phyloP scores from a whole-genome alignment of 2,888 invertebrate genomes.

The Gisinianus flammeolus region DNA sequence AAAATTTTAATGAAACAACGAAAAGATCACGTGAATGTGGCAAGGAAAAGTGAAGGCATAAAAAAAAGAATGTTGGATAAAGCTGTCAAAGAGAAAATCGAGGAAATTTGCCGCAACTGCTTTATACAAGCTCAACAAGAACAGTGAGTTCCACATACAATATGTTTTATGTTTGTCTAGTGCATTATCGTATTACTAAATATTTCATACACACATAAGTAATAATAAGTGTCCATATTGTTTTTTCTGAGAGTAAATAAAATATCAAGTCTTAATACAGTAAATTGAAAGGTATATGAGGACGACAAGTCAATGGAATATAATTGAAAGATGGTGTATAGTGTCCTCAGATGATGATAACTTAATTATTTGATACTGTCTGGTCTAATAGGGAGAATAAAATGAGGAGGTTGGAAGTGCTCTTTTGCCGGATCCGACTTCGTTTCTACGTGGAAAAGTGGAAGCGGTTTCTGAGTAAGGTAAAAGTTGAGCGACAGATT shows the following conservation, averaged over 20 bases:
- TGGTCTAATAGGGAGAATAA: neutral
- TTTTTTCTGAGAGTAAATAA: too few species aligned
- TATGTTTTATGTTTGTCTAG: too few species aligned
- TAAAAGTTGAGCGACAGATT: slow-evolving; percentile 4
- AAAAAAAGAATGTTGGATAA: neutral
- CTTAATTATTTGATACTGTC: neutral
- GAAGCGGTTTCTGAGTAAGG: neutral
- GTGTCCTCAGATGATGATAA: neutral
- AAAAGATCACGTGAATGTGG: neutral
- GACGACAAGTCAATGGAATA: too few species aligned
- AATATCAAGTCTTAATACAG: too few species aligned
- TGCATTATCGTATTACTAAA: too few species aligned
- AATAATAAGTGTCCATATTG: too few species aligned
- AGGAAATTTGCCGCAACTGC: neutral
- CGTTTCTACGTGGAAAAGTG: slow-evolving; percentile 24
- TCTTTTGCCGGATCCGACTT: neutral
- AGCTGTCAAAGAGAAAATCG: neutral
- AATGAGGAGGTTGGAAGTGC: too few species aligned
- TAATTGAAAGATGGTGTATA: neutral
- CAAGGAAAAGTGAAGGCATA: neutral
- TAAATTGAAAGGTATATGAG: too few species aligned
- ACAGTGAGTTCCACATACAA: neutral
- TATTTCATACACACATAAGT: too few species aligned
- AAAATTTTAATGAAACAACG: neutral
- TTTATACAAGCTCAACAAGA: neutral